Evolutionary conservation across 2,797 vertebrate species (phyloP), one percentile per base, ranked within the genome.

Genomic region (Coilia nasus): DNA sequence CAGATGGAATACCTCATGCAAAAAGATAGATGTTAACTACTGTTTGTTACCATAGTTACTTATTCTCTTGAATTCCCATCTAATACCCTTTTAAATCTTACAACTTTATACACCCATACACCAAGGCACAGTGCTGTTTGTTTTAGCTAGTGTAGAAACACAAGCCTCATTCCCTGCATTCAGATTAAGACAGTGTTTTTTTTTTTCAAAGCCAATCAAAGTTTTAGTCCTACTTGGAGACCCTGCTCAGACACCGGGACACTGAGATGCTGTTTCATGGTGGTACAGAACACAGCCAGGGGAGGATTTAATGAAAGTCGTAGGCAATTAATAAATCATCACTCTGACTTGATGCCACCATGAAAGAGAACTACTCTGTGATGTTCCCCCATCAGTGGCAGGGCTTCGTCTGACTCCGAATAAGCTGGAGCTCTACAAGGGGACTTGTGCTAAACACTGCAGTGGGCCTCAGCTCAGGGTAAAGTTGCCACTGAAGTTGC

Each of bases 221-320:
- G 25, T 71, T 71, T 67, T 75, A 15, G 11, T 19, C 6, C 31
- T 41, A 75, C 28, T 35, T 71, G 12, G 2, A 17, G 28, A 41
- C 5, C 67, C 35, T 54, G 50, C 7, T 54, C 67, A 35, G 31
- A 54, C 50, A 9, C 50, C 9, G 50, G 50, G 50, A 54, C 50
- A 10, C 50, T 54, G 1, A 54, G 50, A 14, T 54, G 9, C 50
- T 54, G 50, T 54, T 54, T 23, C 12, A 14, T 75, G 67, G 28
- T 41, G 67, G 28, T 15, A 41, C 28, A 75, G 67, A 41, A 75
- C 35, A 15, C 28, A 75, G 67, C 31, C 28, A 41, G 6, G 67
- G 67, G 67, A 41, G 67, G 67, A 75, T 75, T 75, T 75, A 75
- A 75, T 75, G 67, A 41, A 75, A 75, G 31, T 75, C 67, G 35